A percentile compares a stretch with the other conserved stretches of the same genome.
phyloP scores from a whole-genome alignment of 2,113 vertebrate species.

The Pseudorectes ferrugineus region DNA sequence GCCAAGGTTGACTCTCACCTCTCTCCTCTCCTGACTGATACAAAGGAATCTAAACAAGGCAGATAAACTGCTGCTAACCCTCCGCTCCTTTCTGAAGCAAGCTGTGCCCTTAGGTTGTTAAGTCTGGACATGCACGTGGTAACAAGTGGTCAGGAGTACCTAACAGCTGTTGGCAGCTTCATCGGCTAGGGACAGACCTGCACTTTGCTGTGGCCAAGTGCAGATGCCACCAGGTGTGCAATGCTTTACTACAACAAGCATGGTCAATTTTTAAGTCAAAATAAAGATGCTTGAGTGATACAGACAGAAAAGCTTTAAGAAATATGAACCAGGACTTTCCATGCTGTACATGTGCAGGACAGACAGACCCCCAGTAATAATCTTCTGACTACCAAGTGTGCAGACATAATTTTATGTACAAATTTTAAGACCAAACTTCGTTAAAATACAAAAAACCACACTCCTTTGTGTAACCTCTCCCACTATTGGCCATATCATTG shows the following conservation, averaged over 20 bases:
- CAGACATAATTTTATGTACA: not conserved
- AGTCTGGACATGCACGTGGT: rapidly evolving
- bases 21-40: not conserved
- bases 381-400: not conserved
- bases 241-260: not conserved
- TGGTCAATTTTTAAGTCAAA: not conserved
- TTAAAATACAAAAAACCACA: not conserved
- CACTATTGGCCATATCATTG: not conserved
- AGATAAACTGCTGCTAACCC: not conserved
- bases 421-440: not conserved
- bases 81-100: not conserved
- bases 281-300: not conserved
- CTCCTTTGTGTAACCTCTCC: not conserved
- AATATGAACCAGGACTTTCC: not conserved
- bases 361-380: not conserved
- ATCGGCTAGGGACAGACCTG: not conserved
- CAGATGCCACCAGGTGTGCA: rapidly evolving
- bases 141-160: not conserved
- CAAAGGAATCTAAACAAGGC: not conserved
- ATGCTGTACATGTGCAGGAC: not conserved
- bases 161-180: not conserved
- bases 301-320: not conserved
- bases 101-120: rapidly evolving
- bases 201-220: rapidly evolving
- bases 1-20: not conserved